Evolutionary conservation across 2,888 invertebrate species (phyloP).

Genomic region (Cartodere bifasciata): DNA sequence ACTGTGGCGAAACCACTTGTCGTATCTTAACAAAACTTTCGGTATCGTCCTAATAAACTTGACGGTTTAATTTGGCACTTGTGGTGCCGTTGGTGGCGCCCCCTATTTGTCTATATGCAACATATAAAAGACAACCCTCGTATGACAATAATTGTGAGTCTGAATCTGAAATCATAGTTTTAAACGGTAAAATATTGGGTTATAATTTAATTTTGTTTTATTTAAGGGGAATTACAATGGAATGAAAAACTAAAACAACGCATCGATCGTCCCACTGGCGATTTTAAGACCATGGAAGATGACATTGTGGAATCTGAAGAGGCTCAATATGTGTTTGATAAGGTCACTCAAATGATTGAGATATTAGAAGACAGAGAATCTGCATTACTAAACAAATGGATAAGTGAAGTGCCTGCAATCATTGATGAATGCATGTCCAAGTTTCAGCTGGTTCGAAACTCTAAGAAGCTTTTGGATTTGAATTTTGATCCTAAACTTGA

Average conservation of each 20-base stretch:
- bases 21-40: no score
- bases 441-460: constrained; percentile 44
- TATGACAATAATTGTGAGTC: no score
- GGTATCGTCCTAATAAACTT: no score
- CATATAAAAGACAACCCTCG: no score
- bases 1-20: no score
- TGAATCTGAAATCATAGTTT: no score
- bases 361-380: constrained; percentile 51
- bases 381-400: constrained; percentile 58
- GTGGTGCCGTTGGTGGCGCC: no score
- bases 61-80: no score
- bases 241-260: constrained; percentile 51
- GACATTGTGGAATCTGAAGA: constrained; percentile 47
- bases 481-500: constrained; percentile 61
- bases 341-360: constrained; percentile 52
- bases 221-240: constrained; percentile 49
- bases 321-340: constrained; percentile 40
- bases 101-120: no score
- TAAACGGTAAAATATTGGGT: no score
- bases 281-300: constrained; percentile 51
- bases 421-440: constrained; percentile 50
- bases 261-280: constrained; percentile 45
- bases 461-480: constrained; percentile 40
- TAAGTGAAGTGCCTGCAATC: constrained; percentile 46
- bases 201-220: no score